phyloP scores from a whole-genome alignment of 2,113 vertebrate species.

The Ptyas mucosa region DNA sequence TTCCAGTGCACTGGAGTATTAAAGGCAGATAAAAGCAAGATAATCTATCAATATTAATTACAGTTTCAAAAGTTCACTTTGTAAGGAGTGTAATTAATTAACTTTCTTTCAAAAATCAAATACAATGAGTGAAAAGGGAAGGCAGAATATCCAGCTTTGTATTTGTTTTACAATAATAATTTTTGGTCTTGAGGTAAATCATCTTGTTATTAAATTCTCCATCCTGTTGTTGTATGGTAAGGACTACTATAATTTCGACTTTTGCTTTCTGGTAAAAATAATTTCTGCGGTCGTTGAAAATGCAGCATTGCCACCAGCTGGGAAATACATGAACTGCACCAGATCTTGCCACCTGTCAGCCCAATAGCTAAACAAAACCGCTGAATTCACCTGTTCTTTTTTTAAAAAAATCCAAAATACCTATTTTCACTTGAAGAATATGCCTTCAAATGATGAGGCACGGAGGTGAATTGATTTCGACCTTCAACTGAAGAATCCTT shows the following conservation, averaged over 20 bases:
- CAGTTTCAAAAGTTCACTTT: not conserved
- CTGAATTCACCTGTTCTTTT: not conserved
- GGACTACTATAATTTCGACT: not conserved
- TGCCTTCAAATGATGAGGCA: not conserved
- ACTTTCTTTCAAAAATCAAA: not conserved
- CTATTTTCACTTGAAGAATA: not conserved
- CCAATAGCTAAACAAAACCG: not conserved
- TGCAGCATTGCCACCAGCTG: conserved; percentile 56
- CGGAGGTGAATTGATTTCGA: not conserved
- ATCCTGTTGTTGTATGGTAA: not conserved
- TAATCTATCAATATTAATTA: not conserved
- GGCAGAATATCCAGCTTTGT: not conserved
- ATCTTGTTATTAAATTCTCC: not conserved
- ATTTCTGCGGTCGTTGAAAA: not conserved
- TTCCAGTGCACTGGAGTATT: not conserved
- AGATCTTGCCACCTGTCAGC: not conserved
- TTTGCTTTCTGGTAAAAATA: not conserved
- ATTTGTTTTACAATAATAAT: not conserved
- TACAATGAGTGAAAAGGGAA: not conserved
- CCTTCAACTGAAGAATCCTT: not conserved
- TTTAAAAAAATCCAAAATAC: not conserved
- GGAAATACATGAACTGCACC: not conserved
- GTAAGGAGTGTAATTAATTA: not conserved
- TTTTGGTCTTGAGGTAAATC: not conserved
- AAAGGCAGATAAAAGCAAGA: not conserved